Percentiles rank a stretch among this genome's conserved stretches.
Evolutionary conservation across 2,888 invertebrate species (phyloP).

Genomic region (Mythimna ferrago): DNA sequence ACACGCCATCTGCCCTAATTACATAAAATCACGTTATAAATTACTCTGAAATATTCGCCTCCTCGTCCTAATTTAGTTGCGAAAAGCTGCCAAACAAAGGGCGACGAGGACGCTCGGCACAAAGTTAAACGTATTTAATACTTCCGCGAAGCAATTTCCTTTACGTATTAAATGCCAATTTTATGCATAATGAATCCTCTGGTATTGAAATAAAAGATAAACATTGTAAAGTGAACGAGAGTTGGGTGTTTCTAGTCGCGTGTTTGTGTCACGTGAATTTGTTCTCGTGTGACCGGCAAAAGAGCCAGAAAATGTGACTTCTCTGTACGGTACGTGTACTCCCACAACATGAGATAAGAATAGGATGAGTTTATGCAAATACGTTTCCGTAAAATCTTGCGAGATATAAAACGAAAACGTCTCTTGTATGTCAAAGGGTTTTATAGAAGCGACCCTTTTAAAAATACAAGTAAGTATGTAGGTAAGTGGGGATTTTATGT

Average conservation of each 20-base stretch:
- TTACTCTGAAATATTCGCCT: constrained; percentile 82
- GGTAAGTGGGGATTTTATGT: constrained; percentile 5
- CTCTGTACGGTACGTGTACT: constrained; percentile 65
- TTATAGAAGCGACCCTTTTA: constrained; percentile 35
- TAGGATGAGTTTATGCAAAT: constrained; percentile 73
- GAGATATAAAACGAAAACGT: constrained; percentile 61
- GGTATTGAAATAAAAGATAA: constrained; percentile 68
- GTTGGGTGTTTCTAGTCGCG: constrained; percentile 46
- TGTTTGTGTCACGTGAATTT: constrained; percentile 62
- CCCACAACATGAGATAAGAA: constrained; percentile 74
- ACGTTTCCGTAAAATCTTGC: constrained; percentile 66
- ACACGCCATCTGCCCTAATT: constrained; percentile 84
- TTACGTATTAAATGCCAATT: constrained; percentile 80
- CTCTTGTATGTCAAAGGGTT: constrained; percentile 46
- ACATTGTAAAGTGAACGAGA: constrained; percentile 50
- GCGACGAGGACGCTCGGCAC: constrained; percentile 77
- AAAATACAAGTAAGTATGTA: constrained; percentile 29
- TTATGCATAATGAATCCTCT: constrained; percentile 78
- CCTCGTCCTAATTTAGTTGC: constrained; percentile 78
- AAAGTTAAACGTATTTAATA: constrained; percentile 82
- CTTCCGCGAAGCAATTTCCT: constrained; percentile 79
- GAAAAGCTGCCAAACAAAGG: constrained; percentile 83
- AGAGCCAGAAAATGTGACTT: constrained; percentile 69
- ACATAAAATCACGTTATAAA: constrained; percentile 86
- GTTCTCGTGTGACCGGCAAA: constrained; percentile 67